Evolutionary conservation across 1,140 invertebrate genomes (phyloP), one percentile per base, ranked within the genome.

Genomic region (Drosophila paulistorum): DNA sequence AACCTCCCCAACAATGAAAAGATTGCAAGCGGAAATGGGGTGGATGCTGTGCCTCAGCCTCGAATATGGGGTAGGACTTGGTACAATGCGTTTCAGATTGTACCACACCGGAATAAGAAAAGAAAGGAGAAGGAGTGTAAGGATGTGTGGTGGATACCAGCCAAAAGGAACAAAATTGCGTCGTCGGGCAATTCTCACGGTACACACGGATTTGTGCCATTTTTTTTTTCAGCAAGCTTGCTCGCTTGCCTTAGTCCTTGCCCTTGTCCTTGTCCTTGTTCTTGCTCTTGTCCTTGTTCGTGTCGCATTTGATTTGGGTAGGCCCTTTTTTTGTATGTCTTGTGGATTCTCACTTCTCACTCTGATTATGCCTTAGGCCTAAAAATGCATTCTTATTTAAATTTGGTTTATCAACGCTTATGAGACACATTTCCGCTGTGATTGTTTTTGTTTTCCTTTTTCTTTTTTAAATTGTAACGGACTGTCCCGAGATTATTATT

Each of bases 281-380:
- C 80, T 79, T 80, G 77, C 39, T 64, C 63, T 68, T 83, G 78
- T 68, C 70, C 80, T 79, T 76, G 73, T 63, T 42, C 51, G 70
- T 79, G 81, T 71, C 66, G 71, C n/a, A 20, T 65, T 87, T 85
- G 82, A 85, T 87, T 85, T 85, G 82, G 82, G 83, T 84, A 85
- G 81, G 9, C 70, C 77, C 81, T 30, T 30, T 30, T 30, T 30
- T 79, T 71, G 64, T 63, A 63, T 57, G 33, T 71, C 64, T 70
- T 65, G 65, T 74, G 70, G 62, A 51, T 72, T 33, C 30, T 10
- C 55, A 33, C 13, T 33, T 30, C 30, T 30, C 30, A 30, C 35
- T 59, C 58, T 65, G 54, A 77, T 80, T 80, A 55, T 81, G 59
- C 71, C 60, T 42, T 67, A 67, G 67, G 61, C 64, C 65, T 57